Evolutionary conservation across 2,888 invertebrate species (phyloP), one percentile per base, ranked within the genome.

Genomic region (Nycteola revayana): DNA sequence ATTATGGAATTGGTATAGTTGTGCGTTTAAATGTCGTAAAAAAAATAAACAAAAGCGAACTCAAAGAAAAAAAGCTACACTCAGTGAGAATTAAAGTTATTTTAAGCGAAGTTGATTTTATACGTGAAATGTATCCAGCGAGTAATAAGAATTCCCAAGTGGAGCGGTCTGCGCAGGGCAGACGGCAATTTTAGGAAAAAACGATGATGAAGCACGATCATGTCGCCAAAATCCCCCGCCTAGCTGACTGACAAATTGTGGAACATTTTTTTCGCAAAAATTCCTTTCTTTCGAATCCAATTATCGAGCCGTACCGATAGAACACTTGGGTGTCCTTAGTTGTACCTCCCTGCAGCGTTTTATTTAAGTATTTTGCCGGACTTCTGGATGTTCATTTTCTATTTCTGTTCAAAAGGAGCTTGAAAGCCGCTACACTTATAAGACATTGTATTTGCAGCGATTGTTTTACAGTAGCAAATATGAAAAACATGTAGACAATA

Each of bases 181-280:
- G 62, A 62, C 60, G 65, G 67, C 64, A 66, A 71, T 66, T 78
- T 79, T 76, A 72, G 70, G 67, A 68, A 72, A 79, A 83, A 82
- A 78, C 74, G 74, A 82, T 84, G 81, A 85, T 82, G 80, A 76
- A 80, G 77, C 80, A 74, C 76, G 78, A 79, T 77, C 79, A 79
- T 75, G 75, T 71, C 74, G 55, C 66, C 59, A 55, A 67, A 65
- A 73, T 70, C 75, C 70, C 60, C 68, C 66, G 62, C 74, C 70
- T 68, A 64, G 70, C 75, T 75, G 74, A 74, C 78, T 79, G 82
- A 83, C 70, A 81, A 83, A 83, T 81, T 77, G 79, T 74, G 67
- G 64, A 75, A 74, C 76, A 73, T 80, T 82, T 81, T 75, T 80
- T 82, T 75, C 68, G 66, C 68, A 71, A 71, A 81, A 76, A 80